Evolutionary conservation across 2,797 vertebrate genomes (phyloP).

Genomic region (Bradypus variegatus): DNA sequence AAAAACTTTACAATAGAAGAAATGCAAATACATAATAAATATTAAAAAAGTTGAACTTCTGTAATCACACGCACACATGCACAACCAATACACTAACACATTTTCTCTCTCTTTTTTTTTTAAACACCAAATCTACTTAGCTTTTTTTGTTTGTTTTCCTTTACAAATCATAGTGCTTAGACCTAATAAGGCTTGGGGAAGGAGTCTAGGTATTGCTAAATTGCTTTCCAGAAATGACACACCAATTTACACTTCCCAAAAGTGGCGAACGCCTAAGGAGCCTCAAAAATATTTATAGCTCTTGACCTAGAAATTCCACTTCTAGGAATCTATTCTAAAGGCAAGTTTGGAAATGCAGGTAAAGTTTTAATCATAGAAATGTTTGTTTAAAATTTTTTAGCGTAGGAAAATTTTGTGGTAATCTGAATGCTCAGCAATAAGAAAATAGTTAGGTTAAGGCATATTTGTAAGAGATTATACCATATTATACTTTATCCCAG

Average conservation of each 20-base stretch:
- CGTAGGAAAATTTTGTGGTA: not conserved
- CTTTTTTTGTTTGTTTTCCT: not conserved
- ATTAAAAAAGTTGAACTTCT: not conserved
- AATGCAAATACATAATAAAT: not conserved
- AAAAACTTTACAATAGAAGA: not conserved
- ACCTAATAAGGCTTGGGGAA: not conserved
- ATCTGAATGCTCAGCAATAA: not conserved
- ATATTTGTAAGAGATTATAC: not conserved
- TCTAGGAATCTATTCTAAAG: slow-evolving; percentile 4
- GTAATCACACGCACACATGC: not conserved
- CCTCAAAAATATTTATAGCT: not conserved
- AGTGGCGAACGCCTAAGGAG: not conserved
- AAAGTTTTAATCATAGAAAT: not conserved
- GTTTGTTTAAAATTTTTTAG: not conserved
- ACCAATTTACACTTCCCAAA: not conserved
- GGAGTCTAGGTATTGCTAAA: not conserved
- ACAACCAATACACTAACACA: not conserved
- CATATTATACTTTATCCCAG: not conserved
- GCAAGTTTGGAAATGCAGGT: not conserved
- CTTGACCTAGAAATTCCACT: slow-evolving; percentile 24
- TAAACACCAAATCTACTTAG: not conserved
- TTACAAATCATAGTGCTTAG: not conserved
- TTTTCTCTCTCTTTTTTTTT: not conserved
- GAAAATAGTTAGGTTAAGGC: not conserved
- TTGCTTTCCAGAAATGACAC: not conserved